Base-by-base conservation (phyloP, 2,888 invertebrate species). In the Neoaliturus tenellus region DNA sequence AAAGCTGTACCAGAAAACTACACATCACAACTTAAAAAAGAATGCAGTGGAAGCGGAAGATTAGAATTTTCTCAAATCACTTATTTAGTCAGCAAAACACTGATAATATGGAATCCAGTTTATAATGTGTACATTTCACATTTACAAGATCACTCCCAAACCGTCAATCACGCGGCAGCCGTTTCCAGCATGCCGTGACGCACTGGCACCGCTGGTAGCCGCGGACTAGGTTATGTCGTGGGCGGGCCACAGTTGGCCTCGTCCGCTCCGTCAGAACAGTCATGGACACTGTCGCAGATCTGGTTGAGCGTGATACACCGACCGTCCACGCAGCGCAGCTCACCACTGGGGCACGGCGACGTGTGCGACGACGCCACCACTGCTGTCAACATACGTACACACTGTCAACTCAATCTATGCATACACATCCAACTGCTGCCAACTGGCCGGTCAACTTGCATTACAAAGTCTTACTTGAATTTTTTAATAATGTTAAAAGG, bases 371-470 rank as follows among this genome's bases (percentile, higher is more conserved):
- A 91, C 14, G 92, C 92, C 0, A 95, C 95, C 91, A 97, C 97
- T 91, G 97, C 98, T 82, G 95, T 95, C 94, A 33, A 94, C 94
- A 91, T 97, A 97, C 28, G n/a, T n/a, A n/a, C n/a, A n/a, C n/a
- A n/a, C n/a, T n/a, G n/a, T n/a, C n/a, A n/a, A n/a, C n/a, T n/a
- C n/a, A n/a, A n/a, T n/a, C n/a, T n/a, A n/a, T n/a, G n/a, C n/a
- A n/a, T n/a, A n/a, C n/a, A n/a, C n/a, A n/a, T n/a, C n/a, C n/a
- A n/a, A n/a, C n/a, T n/a, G n/a, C n/a, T n/a, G n/a, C n/a, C n/a
- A n/a, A n/a, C n/a, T n/a, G n/a, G n/a, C n/a, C n/a, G n/a, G n/a
- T n/a, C n/a, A n/a, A n/a, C n/a, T n/a, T n/a, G n/a, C n/a, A n/a
- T n/a, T n/a, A n/a, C n/a, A n/a, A n/a, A n/a, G n/a, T n/a, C n/a